Evolutionary conservation across 37 sponge, comb jelly and placozoan species (phyloP), one percentile per base, ranked within the genome.

Genomic region (Axinella damicornis): DNA sequence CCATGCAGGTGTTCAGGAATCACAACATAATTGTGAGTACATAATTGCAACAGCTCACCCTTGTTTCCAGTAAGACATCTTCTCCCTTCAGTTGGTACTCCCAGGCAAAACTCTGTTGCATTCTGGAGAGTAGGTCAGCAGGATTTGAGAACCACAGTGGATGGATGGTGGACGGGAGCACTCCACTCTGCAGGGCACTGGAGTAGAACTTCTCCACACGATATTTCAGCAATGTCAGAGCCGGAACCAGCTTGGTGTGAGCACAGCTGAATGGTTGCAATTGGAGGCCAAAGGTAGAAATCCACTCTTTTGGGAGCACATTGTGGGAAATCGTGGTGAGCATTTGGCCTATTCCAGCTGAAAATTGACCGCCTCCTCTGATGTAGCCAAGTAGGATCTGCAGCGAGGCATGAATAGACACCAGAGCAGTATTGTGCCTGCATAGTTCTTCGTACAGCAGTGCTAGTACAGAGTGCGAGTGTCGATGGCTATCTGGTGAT

Each of bases 381-480:
- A 62, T 19, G 32, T 41, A 82, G 14, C 34, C 30, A 25, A 40
- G 24, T 2, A 71, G 46, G 17, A 11, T 1, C 60, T 25, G 9
- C 16, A 71, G 83, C 15, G 73, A 71, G 73, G 83, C 39, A 18
- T 82, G 83, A 21, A 82, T 61, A 4, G 52, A 61, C 28, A 38
- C 22, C 13, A 82, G 38, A 2, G 60, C 27, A n/a, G 19, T 37
- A 30, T 82, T 71, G 16, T 38, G 60, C 30, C 39, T 40, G 15
- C 63, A 60, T 31, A 82, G 52, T 31, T 82, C 83, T 22, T 82
- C 73, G 60, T 72, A 61, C 53, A 82, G 2, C 13, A 82, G 62
- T 2, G 46, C 59, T 14, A 32, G 32, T 9, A 62, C 22, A 20
- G 25, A 14, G 9, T 71, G 72, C 24, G 52, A 18, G 30, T 20